Percentiles rank a stretch among this genome's conserved stretches.
These are phyloP conservation scores for Ictidomys tridecemlineatus DNA, from an alignment of 2,113 vertebrate genomes.

Conservation along the genomic window DNA sequence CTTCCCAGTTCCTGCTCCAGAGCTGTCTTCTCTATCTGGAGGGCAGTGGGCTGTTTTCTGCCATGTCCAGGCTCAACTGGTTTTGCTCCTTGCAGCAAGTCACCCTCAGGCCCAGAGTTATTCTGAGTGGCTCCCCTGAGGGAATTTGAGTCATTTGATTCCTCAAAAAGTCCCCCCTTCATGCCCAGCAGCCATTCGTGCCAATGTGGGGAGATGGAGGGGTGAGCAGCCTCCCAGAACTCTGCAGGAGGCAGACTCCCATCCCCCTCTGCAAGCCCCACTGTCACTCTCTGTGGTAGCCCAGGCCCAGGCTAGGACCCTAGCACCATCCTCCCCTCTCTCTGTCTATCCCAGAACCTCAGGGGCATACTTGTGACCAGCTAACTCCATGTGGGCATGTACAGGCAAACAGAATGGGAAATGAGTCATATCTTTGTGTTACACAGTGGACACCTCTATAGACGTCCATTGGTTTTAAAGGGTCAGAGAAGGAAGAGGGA, in stretches of 20 bases:
- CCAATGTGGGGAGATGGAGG: neutral
- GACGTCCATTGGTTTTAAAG: neutral
- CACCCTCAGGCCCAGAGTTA: neutral
- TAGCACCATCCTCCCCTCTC: neutral
- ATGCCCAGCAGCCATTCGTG: slow-evolving; percentile 36
- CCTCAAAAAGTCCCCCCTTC: neutral
- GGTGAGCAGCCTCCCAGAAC: neutral
- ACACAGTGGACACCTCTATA: neutral
- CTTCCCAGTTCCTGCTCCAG: neutral
- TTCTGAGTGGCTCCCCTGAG: neutral
- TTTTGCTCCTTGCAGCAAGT: neutral
- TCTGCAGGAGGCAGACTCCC: neutral
- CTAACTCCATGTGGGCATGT: neutral
- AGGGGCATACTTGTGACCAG: neutral
- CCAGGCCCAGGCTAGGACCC: neutral
- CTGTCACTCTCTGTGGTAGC: neutral
- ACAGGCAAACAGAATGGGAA: neutral
- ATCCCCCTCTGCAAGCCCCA: neutral
- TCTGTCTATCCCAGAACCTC: slow-evolving; percentile 24
- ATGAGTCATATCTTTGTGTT: neutral
- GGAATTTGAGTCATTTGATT: neutral
- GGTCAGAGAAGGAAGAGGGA: neutral
- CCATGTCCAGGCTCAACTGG: neutral
- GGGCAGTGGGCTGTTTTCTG: neutral
- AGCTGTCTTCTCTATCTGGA: neutral